These are phyloP conservation scores for Strigamia crassipes DNA, from an alignment of 2,888 invertebrate species.

Conservation along the genomic window DNA sequence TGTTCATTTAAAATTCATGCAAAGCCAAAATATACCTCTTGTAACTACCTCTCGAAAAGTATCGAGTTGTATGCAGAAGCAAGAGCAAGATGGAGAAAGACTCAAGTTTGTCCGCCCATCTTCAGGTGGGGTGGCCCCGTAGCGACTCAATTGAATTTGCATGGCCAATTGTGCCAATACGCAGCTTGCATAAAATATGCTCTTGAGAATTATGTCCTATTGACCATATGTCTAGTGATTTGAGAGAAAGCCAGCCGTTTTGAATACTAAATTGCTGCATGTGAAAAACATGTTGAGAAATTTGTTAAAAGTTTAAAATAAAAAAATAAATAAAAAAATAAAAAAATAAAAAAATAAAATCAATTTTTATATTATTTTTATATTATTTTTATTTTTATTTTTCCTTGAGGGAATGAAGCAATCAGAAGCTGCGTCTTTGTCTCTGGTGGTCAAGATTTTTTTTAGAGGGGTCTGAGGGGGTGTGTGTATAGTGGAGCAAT, in stretches of 20 bases:
- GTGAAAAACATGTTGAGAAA: constrained; percentile 18
- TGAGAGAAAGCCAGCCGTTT: not conserved
- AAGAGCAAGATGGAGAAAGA: not conserved
- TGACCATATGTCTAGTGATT: constrained; percentile 26
- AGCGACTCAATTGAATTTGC: constrained; percentile 17
- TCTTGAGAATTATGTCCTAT: constrained; percentile 18
- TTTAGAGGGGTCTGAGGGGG: not conserved
- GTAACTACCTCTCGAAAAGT: constrained; percentile 26
- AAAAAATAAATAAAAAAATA: too few species aligned
- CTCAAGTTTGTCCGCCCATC: not conserved
- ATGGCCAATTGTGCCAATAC: constrained; percentile 26
- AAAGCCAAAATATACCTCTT: not conserved
- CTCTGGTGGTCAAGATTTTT: constrained; percentile 30
- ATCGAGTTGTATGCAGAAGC: constrained; percentile 11
- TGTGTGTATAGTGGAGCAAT: constrained; percentile 23
- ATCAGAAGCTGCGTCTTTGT: constrained; percentile 22
- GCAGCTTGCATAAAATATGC: constrained; percentile 20
- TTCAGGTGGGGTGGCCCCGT: not conserved
- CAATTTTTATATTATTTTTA: not conserved
- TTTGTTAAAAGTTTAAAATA: not conserved
- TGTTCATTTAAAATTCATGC: constrained; percentile 17
- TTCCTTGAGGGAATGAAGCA: not conserved
- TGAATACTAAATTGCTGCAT: constrained; percentile 3
- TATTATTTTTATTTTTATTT: not conserved
- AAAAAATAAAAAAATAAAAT: too few species aligned